Evolutionary conservation across 2,797 vertebrate genomes (phyloP).

Genomic region (Chrysocyon brachyurus): DNA sequence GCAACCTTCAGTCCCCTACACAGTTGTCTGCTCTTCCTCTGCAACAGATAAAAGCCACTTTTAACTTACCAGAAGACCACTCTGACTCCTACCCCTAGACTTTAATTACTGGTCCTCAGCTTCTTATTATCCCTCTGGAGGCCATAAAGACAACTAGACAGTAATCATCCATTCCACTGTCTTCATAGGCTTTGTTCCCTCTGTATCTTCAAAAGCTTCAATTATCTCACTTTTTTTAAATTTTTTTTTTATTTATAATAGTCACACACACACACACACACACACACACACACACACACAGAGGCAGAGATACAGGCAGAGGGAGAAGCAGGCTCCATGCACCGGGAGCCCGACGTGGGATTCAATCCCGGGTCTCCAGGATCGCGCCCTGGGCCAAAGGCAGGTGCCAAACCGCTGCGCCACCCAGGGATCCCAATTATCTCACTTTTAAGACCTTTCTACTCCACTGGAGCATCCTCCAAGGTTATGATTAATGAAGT

Average conservation of each 20-base stretch:
- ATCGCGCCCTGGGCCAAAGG: no score
- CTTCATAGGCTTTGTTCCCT: neutral
- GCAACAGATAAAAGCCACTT: neutral
- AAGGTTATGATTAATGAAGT: neutral
- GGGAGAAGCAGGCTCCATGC: no score
- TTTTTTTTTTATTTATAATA: no score
- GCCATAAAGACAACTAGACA: neutral
- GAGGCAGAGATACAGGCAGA: no score
- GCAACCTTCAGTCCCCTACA: neutral
- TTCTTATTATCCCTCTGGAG: neutral
- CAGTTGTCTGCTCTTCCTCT: neutral
- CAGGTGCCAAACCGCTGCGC: no score
- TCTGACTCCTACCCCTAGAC: neutral
- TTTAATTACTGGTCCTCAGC: neutral
- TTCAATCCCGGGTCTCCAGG: no score
- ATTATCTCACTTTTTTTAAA: neutral
- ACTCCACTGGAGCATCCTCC: neutral
- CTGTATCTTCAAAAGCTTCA: neutral
- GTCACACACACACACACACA: no score
- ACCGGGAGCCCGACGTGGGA: no score
- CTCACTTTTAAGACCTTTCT: neutral
- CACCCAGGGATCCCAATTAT: no score
- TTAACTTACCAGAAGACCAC: neutral
- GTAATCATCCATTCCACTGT: neutral
- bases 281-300: no score